Percentiles rank a stretch among this genome's conserved stretches.
phyloP scores from a whole-genome alignment of 2,797 vertebrate genomes.

The Austrolebias charrua region DNA sequence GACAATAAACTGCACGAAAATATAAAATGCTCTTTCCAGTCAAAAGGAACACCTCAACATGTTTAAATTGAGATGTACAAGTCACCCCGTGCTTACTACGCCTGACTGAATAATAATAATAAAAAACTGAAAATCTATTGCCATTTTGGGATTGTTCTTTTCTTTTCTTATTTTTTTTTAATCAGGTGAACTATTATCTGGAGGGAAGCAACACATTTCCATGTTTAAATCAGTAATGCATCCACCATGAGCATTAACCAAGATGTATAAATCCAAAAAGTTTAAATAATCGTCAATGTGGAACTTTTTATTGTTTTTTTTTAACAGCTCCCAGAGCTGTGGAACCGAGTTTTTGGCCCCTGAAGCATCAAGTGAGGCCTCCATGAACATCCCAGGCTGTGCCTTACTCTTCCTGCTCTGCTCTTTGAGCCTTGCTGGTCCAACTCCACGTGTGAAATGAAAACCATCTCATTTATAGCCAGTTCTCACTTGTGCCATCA shows the following conservation, averaged over 20 bases:
- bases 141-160: constrained; percentile 70
- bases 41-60: constrained; percentile 38
- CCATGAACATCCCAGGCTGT: constrained; percentile 61
- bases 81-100: constrained; percentile 53
- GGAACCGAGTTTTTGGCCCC: constrained; percentile 53
- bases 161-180: no score
- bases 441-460: constrained; percentile 79
- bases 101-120: constrained; percentile 70
- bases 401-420: constrained; percentile 51
- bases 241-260: constrained; percentile 69
- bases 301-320: constrained; percentile 73
- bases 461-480: constrained; percentile 76
- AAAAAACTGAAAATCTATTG: constrained; percentile 61
- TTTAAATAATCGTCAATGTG: constrained; percentile 76
- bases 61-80: constrained; percentile 54
- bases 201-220: constrained; percentile 66
- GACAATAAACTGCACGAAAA: background rate
- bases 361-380: constrained; percentile 49
- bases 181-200: constrained; percentile 69
- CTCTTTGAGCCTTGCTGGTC: constrained; percentile 49
- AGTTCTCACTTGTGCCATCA: constrained; percentile 76
- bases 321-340: constrained; percentile 72
- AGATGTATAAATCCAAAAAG: constrained; percentile 79
- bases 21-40: constrained; percentile 17
- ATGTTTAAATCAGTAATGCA: constrained; percentile 73